Evolutionary conservation across 2,797 vertebrate species (phyloP).

Genomic region (Rhinatrema bivittatum): DNA sequence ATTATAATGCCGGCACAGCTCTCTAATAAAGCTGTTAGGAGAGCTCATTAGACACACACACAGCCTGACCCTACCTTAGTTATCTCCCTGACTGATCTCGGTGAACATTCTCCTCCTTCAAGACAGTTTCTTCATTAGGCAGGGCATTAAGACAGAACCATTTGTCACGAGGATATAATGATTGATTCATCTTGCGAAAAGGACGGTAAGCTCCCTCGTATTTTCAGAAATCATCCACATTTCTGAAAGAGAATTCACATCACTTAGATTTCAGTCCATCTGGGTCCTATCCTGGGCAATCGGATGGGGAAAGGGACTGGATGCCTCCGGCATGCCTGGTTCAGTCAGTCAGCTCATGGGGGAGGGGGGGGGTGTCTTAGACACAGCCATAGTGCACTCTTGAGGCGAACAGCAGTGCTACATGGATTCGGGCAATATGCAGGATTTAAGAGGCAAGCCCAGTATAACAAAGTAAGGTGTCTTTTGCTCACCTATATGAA

Average conservation of each 20-base stretch:
- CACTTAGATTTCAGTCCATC: not conserved
- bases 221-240: not conserved
- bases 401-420: no score
- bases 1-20: not conserved
- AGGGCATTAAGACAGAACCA: not conserved
- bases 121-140: constrained; percentile 1
- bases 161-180: not conserved
- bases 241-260: not conserved
- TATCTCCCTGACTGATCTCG: not conserved
- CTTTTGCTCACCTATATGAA: no score
- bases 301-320: no score
- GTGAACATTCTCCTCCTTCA: not conserved
- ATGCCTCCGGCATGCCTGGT: no score
- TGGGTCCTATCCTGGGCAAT: no score
- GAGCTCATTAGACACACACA: not conserved
- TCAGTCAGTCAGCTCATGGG: no score
- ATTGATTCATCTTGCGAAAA: not conserved
- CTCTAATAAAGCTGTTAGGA: constrained; percentile 4
- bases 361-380: no score
- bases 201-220: not conserved
- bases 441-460: no score
- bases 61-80: not conserved
- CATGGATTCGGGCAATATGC: no score
- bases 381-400: no score
- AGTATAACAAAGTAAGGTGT: no score